These are phyloP conservation scores for Microtus montanus DNA, from an alignment of 2,113 vertebrate genomes.

Conservation along the genomic window DNA sequence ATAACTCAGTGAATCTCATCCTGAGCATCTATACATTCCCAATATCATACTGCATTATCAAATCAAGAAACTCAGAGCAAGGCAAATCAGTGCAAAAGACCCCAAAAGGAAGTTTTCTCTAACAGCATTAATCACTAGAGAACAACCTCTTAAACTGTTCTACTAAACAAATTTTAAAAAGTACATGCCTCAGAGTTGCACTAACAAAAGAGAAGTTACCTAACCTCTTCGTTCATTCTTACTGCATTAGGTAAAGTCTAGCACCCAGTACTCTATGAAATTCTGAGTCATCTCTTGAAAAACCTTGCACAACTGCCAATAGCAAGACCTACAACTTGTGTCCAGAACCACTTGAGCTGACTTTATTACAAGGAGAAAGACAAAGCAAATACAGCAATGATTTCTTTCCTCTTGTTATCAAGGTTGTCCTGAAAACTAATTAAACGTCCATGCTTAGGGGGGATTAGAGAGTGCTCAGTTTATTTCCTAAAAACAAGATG, in stretches of 20 bases:
- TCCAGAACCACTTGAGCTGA: slow-evolving; percentile 3
- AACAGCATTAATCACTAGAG: slow-evolving; percentile 19
- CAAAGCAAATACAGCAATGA: background rate
- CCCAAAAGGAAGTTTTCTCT: background rate
- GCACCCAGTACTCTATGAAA: background rate
- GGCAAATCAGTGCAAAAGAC: background rate
- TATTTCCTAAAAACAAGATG: slow-evolving; percentile 32
- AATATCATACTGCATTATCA: background rate
- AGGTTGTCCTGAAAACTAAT: background rate
- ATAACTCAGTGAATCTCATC: background rate
- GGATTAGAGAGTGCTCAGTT: slow-evolving; percentile 3
- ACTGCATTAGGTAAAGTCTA: background rate
- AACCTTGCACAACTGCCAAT: background rate
- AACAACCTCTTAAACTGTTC: background rate
- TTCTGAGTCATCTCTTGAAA: background rate
- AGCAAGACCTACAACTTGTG: background rate
- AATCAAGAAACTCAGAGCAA: background rate
- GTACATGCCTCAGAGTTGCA: background rate
- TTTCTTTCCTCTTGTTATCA: background rate
- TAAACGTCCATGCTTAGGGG: background rate
- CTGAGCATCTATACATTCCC: slow-evolving; percentile 4
- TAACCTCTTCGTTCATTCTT: background rate
- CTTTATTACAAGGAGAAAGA: background rate
- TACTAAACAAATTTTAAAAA: background rate
- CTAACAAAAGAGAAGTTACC: slow-evolving; percentile 18